Percentiles rank a stretch among this genome's conserved stretches.
Conservation (phyloP, 2,888 invertebrate species). For the Ophioninae sp. region DNA sequence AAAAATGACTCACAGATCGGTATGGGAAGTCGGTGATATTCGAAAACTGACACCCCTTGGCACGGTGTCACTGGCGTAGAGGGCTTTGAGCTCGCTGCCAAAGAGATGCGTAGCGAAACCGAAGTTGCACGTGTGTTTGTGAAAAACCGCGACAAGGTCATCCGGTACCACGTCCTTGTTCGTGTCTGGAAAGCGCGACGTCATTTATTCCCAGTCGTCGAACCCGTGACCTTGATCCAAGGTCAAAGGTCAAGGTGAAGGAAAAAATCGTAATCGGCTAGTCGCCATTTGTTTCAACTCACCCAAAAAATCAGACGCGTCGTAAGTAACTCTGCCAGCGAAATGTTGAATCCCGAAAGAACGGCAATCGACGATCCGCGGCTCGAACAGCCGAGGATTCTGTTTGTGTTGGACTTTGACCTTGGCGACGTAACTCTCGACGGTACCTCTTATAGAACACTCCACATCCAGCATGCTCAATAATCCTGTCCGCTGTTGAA, state of each 20-base stretch:
- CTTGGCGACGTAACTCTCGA: constrained; percentile 91
- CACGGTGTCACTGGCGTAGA: constrained; percentile 88
- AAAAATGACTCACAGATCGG: constrained; percentile 83
- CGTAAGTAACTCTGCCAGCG: constrained; percentile 92
- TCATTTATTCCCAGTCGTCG: neutral
- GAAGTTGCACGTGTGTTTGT: constrained; percentile 95
- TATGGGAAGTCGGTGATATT: constrained; percentile 94
- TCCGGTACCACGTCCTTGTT: constrained; percentile 96
- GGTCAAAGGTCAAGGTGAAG: neutral
- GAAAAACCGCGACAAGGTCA: constrained; percentile 95
- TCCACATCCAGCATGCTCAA: constrained; percentile 96
- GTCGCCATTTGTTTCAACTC: neutral
- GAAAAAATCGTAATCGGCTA: neutral
- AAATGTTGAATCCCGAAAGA: constrained; percentile 96
- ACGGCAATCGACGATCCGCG: constrained; percentile 89
- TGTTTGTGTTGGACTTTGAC: constrained; percentile 91
- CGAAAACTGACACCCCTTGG: constrained; percentile 91
- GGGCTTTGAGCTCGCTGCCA: constrained; percentile 93
- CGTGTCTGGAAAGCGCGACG: constrained; percentile 83
- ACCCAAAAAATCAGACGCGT: constrained; percentile 92
- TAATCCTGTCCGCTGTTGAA: constrained; percentile 89
- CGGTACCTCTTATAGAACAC: constrained; percentile 91
- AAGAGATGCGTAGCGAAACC: constrained; percentile 99
- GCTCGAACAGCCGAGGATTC: constrained; percentile 91
- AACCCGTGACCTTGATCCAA: neutral